Evolutionary conservation across 2,113 vertebrate species (phyloP), one percentile per base, ranked within the genome.

Genomic region (Morphnarchus princeps): DNA sequence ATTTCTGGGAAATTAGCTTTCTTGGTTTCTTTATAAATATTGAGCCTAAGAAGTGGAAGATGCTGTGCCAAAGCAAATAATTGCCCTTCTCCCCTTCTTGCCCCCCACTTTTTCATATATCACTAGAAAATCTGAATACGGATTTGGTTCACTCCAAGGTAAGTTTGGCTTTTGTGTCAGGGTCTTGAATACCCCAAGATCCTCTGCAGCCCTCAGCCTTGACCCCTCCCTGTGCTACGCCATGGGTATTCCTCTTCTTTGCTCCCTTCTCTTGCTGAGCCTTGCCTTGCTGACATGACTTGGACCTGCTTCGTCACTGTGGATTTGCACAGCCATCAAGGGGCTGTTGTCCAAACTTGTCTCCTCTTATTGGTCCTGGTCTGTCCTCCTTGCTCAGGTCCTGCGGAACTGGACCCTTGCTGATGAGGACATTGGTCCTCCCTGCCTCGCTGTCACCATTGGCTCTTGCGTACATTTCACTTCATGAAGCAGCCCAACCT

Each of bases 171-270:
- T 80, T 72, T 67, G 19, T 88, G 2, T 40, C 40, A 36, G 29
- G 5, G 13, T 67, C 77, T 71, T 50, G 32, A 69, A 63, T 26
- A 42, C 7, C 55, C 6, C 28, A 45, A 66, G 19, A 58, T 8
- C 6, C 13, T 82, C 38, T 59, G 19, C 7, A 71, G 14, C 13
- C 17, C 16, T 52, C 19, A 40, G 7, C 12, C 32, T 71, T 71
- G 19, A 12, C 45, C 12, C 20, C 7, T 76, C 26, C 50, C n/a
- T 43, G 10, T 0, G 0, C 6, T 31, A 10, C 2, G 1, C 19
- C 10, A 6, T 14, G 9, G 8, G 1, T 58, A 11, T 38, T 81
- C 11, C 12, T 71, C 10, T n/a, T 31, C 16, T 71, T 74, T 59
- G 1, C 3, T 72, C 21, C 15, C 16, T 34, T 57, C 6, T 47